phyloP scores from a whole-genome alignment of 2,888 invertebrate species.

The Molorchus minor region DNA sequence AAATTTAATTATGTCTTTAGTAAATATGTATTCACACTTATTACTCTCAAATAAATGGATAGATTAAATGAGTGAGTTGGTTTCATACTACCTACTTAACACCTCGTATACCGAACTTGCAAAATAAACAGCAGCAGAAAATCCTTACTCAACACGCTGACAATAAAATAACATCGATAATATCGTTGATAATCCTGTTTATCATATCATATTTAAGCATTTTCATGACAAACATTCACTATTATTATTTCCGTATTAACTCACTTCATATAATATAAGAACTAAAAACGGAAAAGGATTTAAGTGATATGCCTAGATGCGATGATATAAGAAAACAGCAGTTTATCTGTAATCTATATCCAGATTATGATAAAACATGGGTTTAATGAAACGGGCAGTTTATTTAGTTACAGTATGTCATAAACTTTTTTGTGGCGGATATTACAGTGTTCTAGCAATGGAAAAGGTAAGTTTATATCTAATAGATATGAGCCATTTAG shows the following conservation, averaged over 20 bases:
- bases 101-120: too few species aligned
- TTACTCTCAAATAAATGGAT: too few species aligned
- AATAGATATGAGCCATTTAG: neutral
- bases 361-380: slow-evolving; percentile 2
- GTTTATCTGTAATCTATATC: slow-evolving; percentile 20
- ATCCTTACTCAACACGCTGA: too few species aligned
- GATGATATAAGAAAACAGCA: slow-evolving; percentile 1
- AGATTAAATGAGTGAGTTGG: too few species aligned
- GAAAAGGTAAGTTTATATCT: neutral
- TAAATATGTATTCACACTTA: too few species aligned
- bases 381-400: neutral
- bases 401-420: neutral
- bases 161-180: too few species aligned
- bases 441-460: neutral
- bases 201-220: too few species aligned
- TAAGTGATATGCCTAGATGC: neutral
- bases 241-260: neutral
- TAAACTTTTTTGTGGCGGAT: neutral
- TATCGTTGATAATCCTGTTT: too few species aligned
- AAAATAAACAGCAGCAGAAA: too few species aligned
- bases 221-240: neutral
- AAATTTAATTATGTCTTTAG: too few species aligned
- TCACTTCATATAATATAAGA: slow-evolving; percentile 3
- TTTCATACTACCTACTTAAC: too few species aligned
- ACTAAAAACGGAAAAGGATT: slow-evolving; percentile 1